A percentile compares a stretch with the other conserved stretches of the same genome.
Evolutionary conservation across 2,113 vertebrate genomes (phyloP).

Genomic region (Acinonyx jubatus): DNA sequence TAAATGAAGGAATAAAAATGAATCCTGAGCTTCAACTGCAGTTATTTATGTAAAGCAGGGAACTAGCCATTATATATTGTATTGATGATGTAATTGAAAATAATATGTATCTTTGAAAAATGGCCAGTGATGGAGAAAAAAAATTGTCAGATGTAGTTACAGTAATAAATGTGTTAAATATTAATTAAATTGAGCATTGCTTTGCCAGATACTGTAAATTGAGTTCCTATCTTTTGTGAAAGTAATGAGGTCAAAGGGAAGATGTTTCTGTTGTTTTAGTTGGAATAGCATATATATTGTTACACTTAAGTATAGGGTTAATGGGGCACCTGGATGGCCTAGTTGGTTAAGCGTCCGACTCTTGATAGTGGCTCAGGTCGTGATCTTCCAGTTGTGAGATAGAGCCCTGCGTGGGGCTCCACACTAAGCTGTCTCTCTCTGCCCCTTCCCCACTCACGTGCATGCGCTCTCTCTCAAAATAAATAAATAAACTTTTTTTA

Average conservation of each 20-base stretch:
- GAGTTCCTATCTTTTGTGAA: not conserved
- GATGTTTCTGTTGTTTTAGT: not conserved
- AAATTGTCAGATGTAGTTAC: not conserved
- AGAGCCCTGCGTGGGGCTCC: too few relatives aligned
- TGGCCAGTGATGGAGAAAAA: not conserved
- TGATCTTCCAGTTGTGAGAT: too few relatives aligned
- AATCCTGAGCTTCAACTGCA: not conserved
- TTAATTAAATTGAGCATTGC: not conserved
- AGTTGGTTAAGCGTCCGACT: too few relatives aligned
- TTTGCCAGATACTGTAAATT: not conserved
- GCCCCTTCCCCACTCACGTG: too few relatives aligned
- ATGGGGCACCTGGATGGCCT: not conserved
- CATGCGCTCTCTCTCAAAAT: too few relatives aligned
- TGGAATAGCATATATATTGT: not conserved
- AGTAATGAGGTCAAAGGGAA: not conserved
- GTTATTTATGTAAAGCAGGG: not conserved
- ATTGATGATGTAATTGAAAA: not conserved
- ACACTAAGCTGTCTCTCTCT: too few relatives aligned
- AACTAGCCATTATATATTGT: not conserved
- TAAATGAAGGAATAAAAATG: not conserved
- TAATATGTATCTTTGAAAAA: not conserved
- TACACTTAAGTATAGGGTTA: not conserved
- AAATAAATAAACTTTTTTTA: too few relatives aligned
- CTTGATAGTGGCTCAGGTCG: too few relatives aligned
- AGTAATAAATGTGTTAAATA: not conserved